A percentile compares a stretch with the other conserved stretches of the same genome.
phyloP scores from a whole-genome alignment of 1,140 invertebrate species.

The Melanaphis sacchari region DNA sequence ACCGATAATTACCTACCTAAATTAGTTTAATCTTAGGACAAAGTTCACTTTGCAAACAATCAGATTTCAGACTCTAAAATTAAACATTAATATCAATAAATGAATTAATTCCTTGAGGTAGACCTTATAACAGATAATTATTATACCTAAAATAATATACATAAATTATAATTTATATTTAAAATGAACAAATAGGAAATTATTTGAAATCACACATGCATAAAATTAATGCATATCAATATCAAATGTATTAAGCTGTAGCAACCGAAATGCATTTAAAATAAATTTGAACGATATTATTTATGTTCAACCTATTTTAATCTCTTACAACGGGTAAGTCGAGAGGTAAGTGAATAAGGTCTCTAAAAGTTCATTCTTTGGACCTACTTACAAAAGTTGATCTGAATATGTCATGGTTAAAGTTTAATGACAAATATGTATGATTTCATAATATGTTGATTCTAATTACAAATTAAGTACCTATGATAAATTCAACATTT shows the following conservation, averaged over 20 bases:
- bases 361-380: not conserved
- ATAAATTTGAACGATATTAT: not conserved
- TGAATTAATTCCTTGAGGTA: not conserved
- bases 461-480: not conserved
- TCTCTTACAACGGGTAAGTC: not conserved
- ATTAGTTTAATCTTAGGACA: not conserved
- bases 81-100: not conserved
- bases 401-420: not conserved
- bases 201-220: not conserved
- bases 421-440: not conserved
- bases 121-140: not conserved
- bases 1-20: constrained; percentile 12
- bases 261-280: not conserved
- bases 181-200: not conserved
- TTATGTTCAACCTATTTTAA: not conserved
- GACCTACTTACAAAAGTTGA: not conserved
- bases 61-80: not conserved
- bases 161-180: constrained; percentile 10
- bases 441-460: constrained; percentile 13
- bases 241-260: not conserved
- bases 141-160: not conserved
- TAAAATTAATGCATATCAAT: not conserved
- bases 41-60: not conserved
- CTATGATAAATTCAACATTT: not conserved
- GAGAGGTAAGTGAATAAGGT: no score